Conservation (phyloP, 2,113 vertebrate genomes). For the Ceyx melanurus region DNA sequence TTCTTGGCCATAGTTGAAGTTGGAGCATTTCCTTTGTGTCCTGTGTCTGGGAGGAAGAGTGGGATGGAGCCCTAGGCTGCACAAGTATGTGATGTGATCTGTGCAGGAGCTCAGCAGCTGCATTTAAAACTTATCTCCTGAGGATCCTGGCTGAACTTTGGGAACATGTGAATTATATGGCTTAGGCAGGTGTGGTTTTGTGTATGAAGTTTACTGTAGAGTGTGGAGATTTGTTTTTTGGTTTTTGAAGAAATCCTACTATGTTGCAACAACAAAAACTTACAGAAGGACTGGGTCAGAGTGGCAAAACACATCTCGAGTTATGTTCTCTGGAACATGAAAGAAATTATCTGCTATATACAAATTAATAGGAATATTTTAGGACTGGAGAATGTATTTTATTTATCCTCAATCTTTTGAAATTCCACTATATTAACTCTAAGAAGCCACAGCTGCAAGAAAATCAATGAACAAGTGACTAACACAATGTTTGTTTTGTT, state of each 20-base stretch:
- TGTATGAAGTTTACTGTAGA: neutral
- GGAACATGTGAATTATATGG: neutral
- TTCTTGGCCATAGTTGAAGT: neutral
- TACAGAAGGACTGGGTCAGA: neutral
- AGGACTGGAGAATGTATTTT: neutral
- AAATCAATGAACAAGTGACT: neutral
- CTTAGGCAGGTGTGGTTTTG: neutral
- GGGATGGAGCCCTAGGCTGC: neutral
- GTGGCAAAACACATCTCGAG: accelerated
- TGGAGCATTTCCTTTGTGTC: neutral
- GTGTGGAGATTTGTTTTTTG: neutral
- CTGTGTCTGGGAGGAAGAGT: neutral
- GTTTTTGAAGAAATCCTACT: neutral
- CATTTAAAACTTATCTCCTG: neutral
- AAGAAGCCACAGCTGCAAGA: neutral
- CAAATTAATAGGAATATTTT: neutral
- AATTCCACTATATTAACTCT: neutral
- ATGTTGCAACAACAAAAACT: neutral
- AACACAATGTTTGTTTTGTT: slow-evolving; percentile 50
- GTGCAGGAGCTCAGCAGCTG: neutral
- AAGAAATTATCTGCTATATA: neutral
- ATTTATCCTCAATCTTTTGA: neutral
- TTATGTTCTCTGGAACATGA: neutral
- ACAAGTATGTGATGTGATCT: neutral
- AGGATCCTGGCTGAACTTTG: neutral